Conservation (phyloP, 1,140 invertebrate genomes). For the Kradibia gibbosae region DNA sequence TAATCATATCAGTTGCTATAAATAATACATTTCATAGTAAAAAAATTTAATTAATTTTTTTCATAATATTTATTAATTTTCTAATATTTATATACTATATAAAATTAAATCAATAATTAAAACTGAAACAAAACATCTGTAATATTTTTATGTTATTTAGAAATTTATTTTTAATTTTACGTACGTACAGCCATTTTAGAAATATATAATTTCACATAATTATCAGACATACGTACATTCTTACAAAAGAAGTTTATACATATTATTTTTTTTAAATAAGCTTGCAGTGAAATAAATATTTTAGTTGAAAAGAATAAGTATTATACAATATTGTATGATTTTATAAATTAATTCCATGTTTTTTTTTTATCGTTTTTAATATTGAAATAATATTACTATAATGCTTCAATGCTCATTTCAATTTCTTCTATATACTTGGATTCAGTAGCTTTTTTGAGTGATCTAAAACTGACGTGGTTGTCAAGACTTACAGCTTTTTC, state of each 20-base stretch:
- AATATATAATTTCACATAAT: too few relatives aligned
- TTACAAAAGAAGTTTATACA: too few relatives aligned
- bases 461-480: conserved; percentile 56
- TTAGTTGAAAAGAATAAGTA: too few relatives aligned
- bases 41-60: not conserved
- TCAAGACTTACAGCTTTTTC: conserved; percentile 55
- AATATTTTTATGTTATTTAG: too few relatives aligned
- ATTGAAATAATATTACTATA: conserved; percentile 4
- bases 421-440: conserved; percentile 54
- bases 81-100: not conserved
- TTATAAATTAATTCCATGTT: not conserved
- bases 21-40: not conserved
- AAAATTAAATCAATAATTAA: too few relatives aligned
- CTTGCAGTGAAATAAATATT: too few relatives aligned
- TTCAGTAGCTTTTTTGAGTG: conserved; percentile 48
- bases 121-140: too few relatives aligned
- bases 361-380: not conserved
- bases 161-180: too few relatives aligned
- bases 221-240: too few relatives aligned
- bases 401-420: conserved; percentile 58
- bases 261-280: too few relatives aligned
- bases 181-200: too few relatives aligned
- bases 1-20: not conserved
- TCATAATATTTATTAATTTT: not conserved
- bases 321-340: too few relatives aligned